Evolutionary conservation across 2,888 invertebrate genomes (phyloP), one percentile per base, ranked within the genome.

Genomic region (Andrena minutula): DNA sequence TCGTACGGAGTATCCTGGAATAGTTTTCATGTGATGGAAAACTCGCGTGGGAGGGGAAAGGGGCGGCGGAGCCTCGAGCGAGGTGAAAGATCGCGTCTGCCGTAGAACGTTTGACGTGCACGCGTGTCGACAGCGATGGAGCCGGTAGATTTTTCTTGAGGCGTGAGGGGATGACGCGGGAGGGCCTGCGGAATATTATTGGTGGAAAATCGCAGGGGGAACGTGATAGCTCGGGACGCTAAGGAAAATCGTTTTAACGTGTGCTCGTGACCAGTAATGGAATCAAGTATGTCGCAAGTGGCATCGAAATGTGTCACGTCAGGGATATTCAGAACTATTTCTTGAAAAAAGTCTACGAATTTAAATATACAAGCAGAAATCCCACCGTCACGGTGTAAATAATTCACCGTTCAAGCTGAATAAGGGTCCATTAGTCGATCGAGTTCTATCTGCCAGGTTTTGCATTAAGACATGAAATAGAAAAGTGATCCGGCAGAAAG

Each of bases 171-270:
- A 63, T 53, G 23, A 30, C 49, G 68, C 68, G 73, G 10, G 28
- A 20, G 61, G 30, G 60, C 66, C 30, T 61, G 69, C 64, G 32
- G 65, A 49, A 70, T 60, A 65, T 79, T 78, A 86, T 79, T 65
- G 83, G 69, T 61, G 74, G 74, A 82, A 70, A 75, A 76, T 73
- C 73, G 66, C 60, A 63, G 73, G 51, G 47, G 41, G 64, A 69
- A 66, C 58, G 69, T 51, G 75, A 71, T 72, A 72, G 70, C 68
- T 20, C 51, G 71, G 69, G 30, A 70, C 6, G 71, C 32, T 35
- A 41, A 28, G 53, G 83, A 72, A 83, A 80, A 77, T 83, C 80
- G 73, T 83, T 77, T 83, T 80, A 80, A 80, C 77, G 60, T 47
- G 76, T 60, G 65, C 64, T 73, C 65, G 69, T 32, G 82, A 81